phyloP scores from a whole-genome alignment of 1,140 invertebrate genomes.

The Lucilia cuprina region DNA sequence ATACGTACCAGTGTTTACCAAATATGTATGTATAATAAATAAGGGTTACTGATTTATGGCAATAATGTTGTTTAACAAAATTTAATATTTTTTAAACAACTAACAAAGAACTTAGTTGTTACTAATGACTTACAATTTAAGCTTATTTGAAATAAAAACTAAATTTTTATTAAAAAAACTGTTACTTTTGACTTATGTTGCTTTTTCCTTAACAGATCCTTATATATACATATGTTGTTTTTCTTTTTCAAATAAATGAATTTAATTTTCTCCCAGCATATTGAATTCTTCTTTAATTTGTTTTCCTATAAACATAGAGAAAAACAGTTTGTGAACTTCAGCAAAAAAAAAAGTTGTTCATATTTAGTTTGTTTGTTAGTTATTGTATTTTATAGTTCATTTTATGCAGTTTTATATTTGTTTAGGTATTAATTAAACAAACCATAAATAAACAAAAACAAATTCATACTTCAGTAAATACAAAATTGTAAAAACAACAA shows the following conservation, averaged over 20 bases:
- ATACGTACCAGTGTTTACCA: not conserved
- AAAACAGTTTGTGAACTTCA: not conserved
- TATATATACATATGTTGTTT: too few species aligned
- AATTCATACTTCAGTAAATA: conserved; percentile 15
- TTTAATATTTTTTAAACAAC: too few species aligned
- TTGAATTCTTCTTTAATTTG: conserved; percentile 15
- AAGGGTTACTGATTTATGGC: not conserved
- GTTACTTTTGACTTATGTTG: too few species aligned
- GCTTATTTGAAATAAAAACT: too few species aligned
- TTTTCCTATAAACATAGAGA: not conserved
- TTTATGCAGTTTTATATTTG: conserved; percentile 7
- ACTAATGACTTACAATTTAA: too few species aligned
- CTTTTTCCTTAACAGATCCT: too few species aligned
- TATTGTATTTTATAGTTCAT: not conserved
- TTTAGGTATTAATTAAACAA: conserved; percentile 15
- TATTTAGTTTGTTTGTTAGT: not conserved
- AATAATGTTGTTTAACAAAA: too few species aligned
- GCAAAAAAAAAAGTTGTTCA: not conserved
- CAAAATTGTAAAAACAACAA: not conserved
- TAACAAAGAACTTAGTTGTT: too few species aligned
- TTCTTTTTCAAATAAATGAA: not conserved
- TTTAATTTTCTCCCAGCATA: not conserved
- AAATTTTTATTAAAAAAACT: too few species aligned
- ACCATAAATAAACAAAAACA: conserved; percentile 18
- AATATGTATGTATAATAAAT: not conserved